phyloP scores from a whole-genome alignment of 2,113 vertebrate species.

The Pseudopodoces humilis region DNA sequence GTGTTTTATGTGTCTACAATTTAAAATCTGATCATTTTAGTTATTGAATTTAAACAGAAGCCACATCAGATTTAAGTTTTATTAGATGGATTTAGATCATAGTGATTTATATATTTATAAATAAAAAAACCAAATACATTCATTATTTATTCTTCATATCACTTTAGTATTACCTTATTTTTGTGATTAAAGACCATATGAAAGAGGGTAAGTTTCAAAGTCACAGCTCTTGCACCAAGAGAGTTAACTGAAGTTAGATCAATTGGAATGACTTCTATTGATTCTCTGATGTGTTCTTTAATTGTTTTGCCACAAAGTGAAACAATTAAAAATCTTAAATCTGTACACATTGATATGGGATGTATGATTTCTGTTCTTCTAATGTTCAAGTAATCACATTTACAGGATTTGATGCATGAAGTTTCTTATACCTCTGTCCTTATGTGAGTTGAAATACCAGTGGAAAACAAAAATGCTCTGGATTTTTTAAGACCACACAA shows the following conservation, averaged over 20 bases:
- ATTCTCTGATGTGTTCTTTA: not conserved
- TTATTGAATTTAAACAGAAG: not conserved
- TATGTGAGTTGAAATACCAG: not conserved
- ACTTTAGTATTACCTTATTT: not conserved
- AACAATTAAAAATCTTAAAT: not conserved
- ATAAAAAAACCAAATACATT: not conserved
- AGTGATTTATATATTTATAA: not conserved
- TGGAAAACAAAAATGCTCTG: not conserved
- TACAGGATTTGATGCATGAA: not conserved
- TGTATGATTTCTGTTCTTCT: not conserved
- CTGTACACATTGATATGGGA: not conserved
- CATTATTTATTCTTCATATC: not conserved
- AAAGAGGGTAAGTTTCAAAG: not conserved
- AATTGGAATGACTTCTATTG: not conserved
- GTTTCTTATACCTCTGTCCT: not conserved
- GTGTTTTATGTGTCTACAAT: not conserved
- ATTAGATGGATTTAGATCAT: not conserved
- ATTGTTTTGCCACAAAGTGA: not conserved
- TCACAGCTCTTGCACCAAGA: not conserved
- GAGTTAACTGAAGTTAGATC: not conserved
- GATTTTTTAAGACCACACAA: not conserved
- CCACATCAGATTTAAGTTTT: not conserved
- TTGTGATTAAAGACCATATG: not conserved
- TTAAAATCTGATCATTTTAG: not conserved
- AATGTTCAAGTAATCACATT: not conserved